These are phyloP conservation scores for Dromiciops gliroides DNA, from an alignment of 2,113 vertebrate genomes.

Conservation along the genomic window DNA sequence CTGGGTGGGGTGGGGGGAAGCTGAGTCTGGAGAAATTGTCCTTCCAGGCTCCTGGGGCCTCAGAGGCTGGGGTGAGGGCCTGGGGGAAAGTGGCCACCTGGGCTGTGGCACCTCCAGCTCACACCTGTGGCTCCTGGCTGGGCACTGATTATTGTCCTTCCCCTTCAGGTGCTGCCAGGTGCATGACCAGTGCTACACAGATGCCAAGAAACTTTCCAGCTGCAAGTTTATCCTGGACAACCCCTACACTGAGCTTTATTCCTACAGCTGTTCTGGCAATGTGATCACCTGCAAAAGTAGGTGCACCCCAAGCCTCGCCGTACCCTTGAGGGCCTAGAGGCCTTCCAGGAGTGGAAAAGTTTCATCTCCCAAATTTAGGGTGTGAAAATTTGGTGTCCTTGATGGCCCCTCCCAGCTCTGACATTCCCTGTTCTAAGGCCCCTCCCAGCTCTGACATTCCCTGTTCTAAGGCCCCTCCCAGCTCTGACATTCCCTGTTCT, in stretches of 20 bases:
- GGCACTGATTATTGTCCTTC: neutral
- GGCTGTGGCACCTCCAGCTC: neutral
- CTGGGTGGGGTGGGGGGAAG: neutral
- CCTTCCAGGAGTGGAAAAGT: neutral
- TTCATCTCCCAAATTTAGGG: neutral
- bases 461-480: too few species aligned
- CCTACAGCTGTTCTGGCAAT: slow-evolving; percentile 79
- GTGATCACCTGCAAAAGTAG: slow-evolving; percentile 88
- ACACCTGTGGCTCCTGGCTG: neutral
- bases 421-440: too few species aligned
- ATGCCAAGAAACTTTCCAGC: slow-evolving; percentile 53
- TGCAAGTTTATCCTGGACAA: slow-evolving; percentile 83
- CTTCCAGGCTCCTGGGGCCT: neutral
- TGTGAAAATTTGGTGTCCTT: neutral
- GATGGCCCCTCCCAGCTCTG: too few species aligned
- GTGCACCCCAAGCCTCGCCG: slow-evolving; percentile 57
- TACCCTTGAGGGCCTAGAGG: neutral
- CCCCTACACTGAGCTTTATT: slow-evolving; percentile 86
- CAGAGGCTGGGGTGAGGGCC: neutral
- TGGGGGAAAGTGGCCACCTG: neutral
- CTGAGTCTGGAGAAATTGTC: neutral
- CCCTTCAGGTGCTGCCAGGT: slow-evolving; percentile 88
- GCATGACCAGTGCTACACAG: slow-evolving; percentile 88
- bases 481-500: too few species aligned
- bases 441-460: too few species aligned